Conservation (phyloP, 2,888 invertebrate species). For the Calameuta idolon region DNA sequence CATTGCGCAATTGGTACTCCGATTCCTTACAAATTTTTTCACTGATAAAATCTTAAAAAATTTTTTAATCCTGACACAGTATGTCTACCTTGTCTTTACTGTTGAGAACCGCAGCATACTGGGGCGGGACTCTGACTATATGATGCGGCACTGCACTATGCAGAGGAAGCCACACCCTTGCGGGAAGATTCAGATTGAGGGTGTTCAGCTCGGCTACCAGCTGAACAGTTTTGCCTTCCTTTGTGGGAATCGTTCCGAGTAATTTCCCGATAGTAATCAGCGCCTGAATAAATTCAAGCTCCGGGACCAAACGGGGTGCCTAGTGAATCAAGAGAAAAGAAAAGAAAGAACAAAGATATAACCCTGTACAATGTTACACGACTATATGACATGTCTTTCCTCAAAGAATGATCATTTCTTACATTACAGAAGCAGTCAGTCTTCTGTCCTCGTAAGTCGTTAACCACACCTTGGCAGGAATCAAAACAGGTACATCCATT, state of each 20-base stretch:
- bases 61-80: not conserved
- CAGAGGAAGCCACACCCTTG: constrained; percentile 97
- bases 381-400: not conserved
- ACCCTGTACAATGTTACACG: not conserved
- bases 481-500: constrained; percentile 94
- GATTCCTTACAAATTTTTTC: not conserved
- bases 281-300: constrained; percentile 89
- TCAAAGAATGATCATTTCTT: constrained; percentile 53
- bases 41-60: not conserved
- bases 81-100: constrained; percentile 91
- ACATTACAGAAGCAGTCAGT: constrained; percentile 84
- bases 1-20: too few species aligned
- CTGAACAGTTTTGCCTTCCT: constrained; percentile 92
- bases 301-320: constrained; percentile 86
- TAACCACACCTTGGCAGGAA: constrained; percentile 84
- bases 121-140: constrained; percentile 95
- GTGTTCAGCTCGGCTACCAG: constrained; percentile 93
- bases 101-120: constrained; percentile 97
- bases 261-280: constrained; percentile 88
- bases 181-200: constrained; percentile 96
- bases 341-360: constrained; percentile 17
- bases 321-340: constrained; percentile 50
- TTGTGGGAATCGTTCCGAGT: constrained; percentile 83
- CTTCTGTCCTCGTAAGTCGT: constrained; percentile 80
- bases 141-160: constrained; percentile 88